phyloP scores from a whole-genome alignment of 1,140 invertebrate species.

The Drosophila navojoa region DNA sequence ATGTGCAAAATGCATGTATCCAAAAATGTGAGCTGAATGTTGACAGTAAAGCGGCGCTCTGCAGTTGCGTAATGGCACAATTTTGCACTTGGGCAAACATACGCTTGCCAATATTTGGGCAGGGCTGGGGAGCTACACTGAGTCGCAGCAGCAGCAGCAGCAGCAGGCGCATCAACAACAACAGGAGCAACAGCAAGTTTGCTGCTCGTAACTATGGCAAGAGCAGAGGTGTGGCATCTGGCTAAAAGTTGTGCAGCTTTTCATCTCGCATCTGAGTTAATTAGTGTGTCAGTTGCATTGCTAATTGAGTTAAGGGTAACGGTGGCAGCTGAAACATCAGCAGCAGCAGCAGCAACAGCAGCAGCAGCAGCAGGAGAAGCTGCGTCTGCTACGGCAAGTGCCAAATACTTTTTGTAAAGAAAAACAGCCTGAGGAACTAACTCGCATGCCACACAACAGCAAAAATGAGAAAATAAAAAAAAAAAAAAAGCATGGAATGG shows the following conservation, averaged over 20 bases:
- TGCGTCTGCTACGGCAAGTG: constrained; percentile 24
- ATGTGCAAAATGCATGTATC: constrained; percentile 25
- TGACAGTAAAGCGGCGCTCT: constrained; percentile 20
- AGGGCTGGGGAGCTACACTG: constrained; percentile 18
- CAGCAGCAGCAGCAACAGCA: no score
- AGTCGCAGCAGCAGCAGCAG: constrained; percentile 9
- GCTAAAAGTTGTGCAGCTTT: constrained; percentile 56
- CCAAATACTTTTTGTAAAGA: constrained; percentile 23
- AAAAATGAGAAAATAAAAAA: not conserved
- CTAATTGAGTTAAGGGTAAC: constrained; percentile 64
- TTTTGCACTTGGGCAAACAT: constrained; percentile 77
- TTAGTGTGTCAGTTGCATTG: constrained; percentile 73
- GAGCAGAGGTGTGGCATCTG: constrained; percentile 20
- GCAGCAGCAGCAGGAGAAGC: no score
- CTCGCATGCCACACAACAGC: not conserved
- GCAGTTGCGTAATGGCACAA: constrained; percentile 71
- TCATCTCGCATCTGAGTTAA: constrained; percentile 66
- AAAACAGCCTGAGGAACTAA: constrained; percentile 29
- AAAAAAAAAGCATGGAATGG: no score
- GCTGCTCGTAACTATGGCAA: not conserved
- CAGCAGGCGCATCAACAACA: constrained; percentile 3
- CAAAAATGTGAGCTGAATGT: not conserved
- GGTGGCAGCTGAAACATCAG: no score
- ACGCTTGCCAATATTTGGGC: constrained; percentile 63
- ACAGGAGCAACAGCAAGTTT: not conserved